phyloP scores from a whole-genome alignment of 2,113 vertebrate species.

The Aegithalos caudatus region DNA sequence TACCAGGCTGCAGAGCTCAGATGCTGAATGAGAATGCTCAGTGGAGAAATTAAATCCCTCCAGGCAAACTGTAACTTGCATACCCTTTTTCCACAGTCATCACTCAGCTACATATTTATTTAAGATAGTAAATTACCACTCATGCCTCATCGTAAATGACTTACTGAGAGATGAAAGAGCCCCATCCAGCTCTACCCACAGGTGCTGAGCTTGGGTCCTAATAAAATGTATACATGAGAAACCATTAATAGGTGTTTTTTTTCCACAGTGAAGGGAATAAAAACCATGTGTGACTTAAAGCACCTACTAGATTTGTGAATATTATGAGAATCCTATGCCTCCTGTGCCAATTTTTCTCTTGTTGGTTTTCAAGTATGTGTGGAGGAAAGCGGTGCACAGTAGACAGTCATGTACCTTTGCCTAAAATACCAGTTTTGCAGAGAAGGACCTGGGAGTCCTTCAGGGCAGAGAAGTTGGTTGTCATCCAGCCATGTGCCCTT shows the following conservation, averaged over 20 bases:
- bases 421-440: not conserved
- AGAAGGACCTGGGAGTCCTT: not conserved
- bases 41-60: constrained; percentile 26
- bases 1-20: not conserved
- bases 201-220: not conserved
- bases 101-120: constrained; percentile 41
- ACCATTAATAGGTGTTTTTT: not conserved
- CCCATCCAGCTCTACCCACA: not conserved
- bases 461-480: not conserved
- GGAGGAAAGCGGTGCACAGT: not conserved
- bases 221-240: not conserved
- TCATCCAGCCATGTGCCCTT: not conserved
- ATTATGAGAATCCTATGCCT: not conserved
- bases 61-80: not conserved
- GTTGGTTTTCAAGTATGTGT: not conserved
- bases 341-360: not conserved
- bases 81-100: not conserved
- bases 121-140: not conserved
- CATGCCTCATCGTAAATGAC: not conserved
- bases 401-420: not conserved
- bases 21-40: not conserved
- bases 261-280: not conserved
- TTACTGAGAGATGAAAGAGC: not conserved
- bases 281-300: not conserved
- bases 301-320: not conserved